Evolutionary conservation across 2,888 invertebrate genomes (phyloP).

Genomic region (Scrobipalpa atriplicella): DNA sequence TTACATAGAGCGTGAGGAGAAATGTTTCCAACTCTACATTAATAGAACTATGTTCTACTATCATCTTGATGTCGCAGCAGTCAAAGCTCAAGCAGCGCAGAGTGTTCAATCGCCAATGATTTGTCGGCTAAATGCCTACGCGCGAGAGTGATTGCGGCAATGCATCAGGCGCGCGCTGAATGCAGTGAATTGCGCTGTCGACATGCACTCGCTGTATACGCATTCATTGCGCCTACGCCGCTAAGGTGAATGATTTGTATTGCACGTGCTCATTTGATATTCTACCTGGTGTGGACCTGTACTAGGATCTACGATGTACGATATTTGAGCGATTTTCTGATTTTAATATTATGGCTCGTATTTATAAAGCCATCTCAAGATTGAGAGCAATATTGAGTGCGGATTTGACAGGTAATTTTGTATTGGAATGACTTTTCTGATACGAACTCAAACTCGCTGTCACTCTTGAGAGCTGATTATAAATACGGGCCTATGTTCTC

Average conservation of each 20-base stretch:
- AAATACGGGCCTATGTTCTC: too few relatives aligned
- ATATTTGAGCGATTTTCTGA: not conserved
- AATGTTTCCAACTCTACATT: too few relatives aligned
- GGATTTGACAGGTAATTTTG: too few relatives aligned
- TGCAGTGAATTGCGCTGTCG: constrained; percentile 23
- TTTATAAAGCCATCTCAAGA: too few relatives aligned
- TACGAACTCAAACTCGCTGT: too few relatives aligned
- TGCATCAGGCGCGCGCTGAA: constrained; percentile 24
- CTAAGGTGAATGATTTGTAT: constrained; percentile 22
- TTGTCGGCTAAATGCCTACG: constrained; percentile 37
- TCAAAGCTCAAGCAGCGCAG: constrained; percentile 33
- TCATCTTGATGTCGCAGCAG: not conserved
- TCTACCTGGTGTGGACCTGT: constrained; percentile 2
- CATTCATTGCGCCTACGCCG: constrained; percentile 23
- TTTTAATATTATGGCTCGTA: too few relatives aligned
- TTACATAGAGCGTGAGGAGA: too few relatives aligned
- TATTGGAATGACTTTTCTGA: too few relatives aligned
- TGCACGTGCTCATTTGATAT: constrained; percentile 21
- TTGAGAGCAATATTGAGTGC: too few relatives aligned
- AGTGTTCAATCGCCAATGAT: constrained; percentile 40
- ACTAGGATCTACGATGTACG: not conserved
- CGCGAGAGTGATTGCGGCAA: constrained; percentile 24
- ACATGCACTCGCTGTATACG: constrained; percentile 14
- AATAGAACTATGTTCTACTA: too few relatives aligned
- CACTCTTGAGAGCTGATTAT: too few relatives aligned